A percentile compares a stretch with the other conserved stretches of the same genome.
Evolutionary conservation across 2,113 vertebrate species (phyloP).

Genomic region (Hipposideros armiger): DNA sequence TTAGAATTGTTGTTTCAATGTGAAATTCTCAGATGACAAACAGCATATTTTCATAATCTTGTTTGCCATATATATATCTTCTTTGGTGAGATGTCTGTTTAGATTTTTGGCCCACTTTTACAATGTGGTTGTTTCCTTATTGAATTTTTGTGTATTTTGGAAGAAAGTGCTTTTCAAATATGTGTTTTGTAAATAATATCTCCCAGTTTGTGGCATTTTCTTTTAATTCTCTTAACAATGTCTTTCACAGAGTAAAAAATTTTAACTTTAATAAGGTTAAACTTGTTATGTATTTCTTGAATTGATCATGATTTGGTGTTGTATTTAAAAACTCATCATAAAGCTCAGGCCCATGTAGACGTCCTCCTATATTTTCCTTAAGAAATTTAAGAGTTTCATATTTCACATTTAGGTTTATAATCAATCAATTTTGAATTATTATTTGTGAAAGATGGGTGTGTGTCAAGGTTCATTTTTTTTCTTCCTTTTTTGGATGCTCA

Average conservation of each 20-base stretch:
- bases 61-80: neutral
- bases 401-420: neutral
- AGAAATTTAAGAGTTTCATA: neutral
- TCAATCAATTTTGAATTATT: neutral
- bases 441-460: neutral
- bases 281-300: neutral
- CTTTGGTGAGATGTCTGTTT: neutral
- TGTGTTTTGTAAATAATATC: neutral
- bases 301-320: neutral
- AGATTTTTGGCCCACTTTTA: neutral
- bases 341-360: neutral
- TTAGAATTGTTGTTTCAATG: neutral
- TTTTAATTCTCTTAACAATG: neutral
- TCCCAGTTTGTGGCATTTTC: neutral
- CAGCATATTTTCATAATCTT: neutral
- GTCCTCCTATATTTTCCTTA: neutral
- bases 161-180: neutral
- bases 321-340: neutral
- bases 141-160: neutral
- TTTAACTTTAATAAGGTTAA: neutral
- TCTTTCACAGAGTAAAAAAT: neutral
- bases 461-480: neutral
- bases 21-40: neutral
- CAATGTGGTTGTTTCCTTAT: neutral
- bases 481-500: neutral